phyloP scores from a whole-genome alignment of 2,113 vertebrate genomes.

The Tupaia chinensis region DNA sequence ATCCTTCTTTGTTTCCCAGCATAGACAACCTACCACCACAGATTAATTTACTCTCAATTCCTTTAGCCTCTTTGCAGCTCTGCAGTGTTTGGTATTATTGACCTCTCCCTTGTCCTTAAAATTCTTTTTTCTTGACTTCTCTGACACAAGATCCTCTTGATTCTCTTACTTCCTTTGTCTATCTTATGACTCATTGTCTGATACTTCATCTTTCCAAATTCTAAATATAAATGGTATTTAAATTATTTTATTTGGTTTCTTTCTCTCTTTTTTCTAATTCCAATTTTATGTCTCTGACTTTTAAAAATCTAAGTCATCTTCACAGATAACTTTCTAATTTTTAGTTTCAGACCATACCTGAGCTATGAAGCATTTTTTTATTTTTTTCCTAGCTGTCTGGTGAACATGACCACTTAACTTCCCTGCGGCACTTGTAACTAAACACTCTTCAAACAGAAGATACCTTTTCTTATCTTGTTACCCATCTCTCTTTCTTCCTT shows the following conservation, averaged over 20 bases:
- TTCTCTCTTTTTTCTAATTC: neutral
- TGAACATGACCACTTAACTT: neutral
- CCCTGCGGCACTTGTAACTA: neutral
- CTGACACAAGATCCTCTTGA: neutral
- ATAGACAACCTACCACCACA: neutral
- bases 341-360: neutral
- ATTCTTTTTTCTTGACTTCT: constrained; percentile 32
- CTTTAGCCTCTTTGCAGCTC: neutral
- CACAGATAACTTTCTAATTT: neutral
- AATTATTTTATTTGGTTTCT: constrained; percentile 49
- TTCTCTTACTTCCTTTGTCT: constrained; percentile 3
- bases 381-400: neutral
- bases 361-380: neutral
- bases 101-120: neutral
- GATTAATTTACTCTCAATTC: neutral
- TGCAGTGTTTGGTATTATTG: neutral
- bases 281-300: neutral
- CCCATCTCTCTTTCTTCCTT: neutral
- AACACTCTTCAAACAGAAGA: neutral
- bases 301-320: neutral
- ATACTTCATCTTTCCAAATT: constrained; percentile 40
- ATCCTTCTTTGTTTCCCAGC: neutral
- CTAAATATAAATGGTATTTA: constrained; percentile 26
- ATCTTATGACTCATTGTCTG: neutral
- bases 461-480: neutral